Base-by-base conservation (phyloP, 2,797 vertebrate genomes). In the Parauchenoglanis punctatus region DNA sequence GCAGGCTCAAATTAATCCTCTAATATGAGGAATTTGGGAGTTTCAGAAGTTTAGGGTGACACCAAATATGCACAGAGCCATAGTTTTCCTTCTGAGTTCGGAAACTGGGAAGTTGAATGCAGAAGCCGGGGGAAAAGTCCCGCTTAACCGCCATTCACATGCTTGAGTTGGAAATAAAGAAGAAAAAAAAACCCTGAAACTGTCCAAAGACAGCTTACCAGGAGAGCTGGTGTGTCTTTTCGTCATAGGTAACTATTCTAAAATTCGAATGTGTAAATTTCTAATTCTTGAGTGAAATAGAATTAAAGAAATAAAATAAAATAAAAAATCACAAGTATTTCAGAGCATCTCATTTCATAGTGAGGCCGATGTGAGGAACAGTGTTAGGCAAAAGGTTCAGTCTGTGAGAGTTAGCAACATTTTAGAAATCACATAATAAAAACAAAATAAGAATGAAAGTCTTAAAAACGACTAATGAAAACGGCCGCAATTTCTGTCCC, bases 301-400 rank as follows among this genome's bases (percentile, higher is more conserved):
- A 67, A 67, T 72, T 23, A 75, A 52, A 49, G 52, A 31, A 78
- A 31, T 0, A 75, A n/a, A 49, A 12, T n/a, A 52, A 28, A 17
- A 75, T 12, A 75, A 73, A 6, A 61, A 80, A 58, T 58, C 18
- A 23, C 17, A 6, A 80, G 20, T 20, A 58, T 78, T 54, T 77
- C 49, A 77, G 49, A 77, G 49, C 20, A 49, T 81, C 49, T 63
- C 81, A 10, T 7, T 82, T 82, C 17, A 49, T 65, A 10, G 40
- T 49, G 80, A 81, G 31, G 78, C 78, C 7, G 58, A 46, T 63
- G 40, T 63, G 25, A 83, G 46, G 61, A 83, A 83, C 81, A 83
- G 81, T 52, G 81, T 67, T 20, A 61, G 44, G 61, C 12, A 31
- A 52, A 83, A 31, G 1, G 17, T 83, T 83, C n/a, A 31, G 61